Percentiles rank a stretch among this genome's conserved stretches.
phyloP scores from a whole-genome alignment of 2,113 vertebrate genomes.

The Thalassarche chlororhynchos region DNA sequence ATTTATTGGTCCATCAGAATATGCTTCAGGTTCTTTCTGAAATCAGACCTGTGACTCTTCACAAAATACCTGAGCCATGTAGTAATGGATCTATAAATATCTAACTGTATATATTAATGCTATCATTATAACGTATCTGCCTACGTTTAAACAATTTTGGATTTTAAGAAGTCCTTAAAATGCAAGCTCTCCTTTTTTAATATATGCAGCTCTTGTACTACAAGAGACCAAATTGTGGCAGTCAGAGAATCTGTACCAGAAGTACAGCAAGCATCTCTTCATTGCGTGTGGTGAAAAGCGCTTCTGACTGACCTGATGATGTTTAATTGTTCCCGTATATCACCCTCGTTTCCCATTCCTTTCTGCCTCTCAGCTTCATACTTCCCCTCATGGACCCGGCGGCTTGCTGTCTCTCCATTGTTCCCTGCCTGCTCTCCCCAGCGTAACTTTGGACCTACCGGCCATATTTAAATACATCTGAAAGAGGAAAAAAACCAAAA shows the following conservation, averaged over 20 bases:
- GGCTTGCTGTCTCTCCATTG: neutral
- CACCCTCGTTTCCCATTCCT: neutral
- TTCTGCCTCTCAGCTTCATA: neutral
- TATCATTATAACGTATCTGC: neutral
- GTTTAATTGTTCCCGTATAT: neutral
- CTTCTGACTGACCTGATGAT: neutral
- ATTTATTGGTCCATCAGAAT: neutral
- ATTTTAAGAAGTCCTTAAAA: neutral
- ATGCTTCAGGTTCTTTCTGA: neutral
- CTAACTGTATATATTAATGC: neutral
- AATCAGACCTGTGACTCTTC: neutral
- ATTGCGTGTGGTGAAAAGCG: neutral
- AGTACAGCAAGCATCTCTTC: neutral
- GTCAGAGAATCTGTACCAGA: neutral
- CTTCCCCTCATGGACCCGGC: neutral
- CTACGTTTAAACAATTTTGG: neutral
- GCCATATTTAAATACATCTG: neutral
- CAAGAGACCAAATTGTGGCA: neutral
- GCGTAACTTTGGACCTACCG: neutral
- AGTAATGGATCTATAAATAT: neutral
- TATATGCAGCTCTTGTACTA: neutral
- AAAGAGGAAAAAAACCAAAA: neutral
- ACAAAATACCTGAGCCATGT: neutral
- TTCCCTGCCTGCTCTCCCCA: neutral
- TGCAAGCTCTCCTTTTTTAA: neutral